Evolutionary conservation across 1,140 invertebrate genomes (phyloP).

Genomic region (Trichonephila clavipes): DNA sequence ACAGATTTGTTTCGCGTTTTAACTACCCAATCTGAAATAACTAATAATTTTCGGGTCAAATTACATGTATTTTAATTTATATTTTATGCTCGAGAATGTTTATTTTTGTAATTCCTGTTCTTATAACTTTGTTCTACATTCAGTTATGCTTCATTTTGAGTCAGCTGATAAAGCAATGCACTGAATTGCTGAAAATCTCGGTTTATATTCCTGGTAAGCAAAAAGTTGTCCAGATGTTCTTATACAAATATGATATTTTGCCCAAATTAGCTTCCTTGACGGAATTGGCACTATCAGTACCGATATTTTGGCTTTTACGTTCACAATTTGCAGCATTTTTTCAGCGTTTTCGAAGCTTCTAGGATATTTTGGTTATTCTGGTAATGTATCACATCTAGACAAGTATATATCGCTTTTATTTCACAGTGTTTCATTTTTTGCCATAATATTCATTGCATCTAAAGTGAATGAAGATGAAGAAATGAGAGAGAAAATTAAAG

Average conservation of each 20-base stretch:
- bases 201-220: background rate
- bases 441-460: conserved; percentile 11
- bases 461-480: conserved; percentile 3
- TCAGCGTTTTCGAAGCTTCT: background rate
- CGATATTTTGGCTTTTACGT: background rate
- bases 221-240: background rate
- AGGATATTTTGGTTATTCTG: background rate
- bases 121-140: conserved; percentile 14
- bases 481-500: conserved; percentile 3
- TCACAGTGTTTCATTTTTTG: conserved; percentile 33
- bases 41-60: background rate
- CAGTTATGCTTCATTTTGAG: background rate
- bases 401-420: background rate
- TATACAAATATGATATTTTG: background rate
- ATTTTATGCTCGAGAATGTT: background rate
- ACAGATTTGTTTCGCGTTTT: background rate
- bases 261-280: background rate
- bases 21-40: background rate
- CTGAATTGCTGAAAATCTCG: background rate
- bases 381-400: background rate
- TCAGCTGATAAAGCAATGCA: background rate
- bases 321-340: background rate
- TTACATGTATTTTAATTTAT: background rate
- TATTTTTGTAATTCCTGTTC: background rate
- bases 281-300: background rate